Conservation (phyloP, 2,797 vertebrate species). For the Leptodactylus fallax region DNA sequence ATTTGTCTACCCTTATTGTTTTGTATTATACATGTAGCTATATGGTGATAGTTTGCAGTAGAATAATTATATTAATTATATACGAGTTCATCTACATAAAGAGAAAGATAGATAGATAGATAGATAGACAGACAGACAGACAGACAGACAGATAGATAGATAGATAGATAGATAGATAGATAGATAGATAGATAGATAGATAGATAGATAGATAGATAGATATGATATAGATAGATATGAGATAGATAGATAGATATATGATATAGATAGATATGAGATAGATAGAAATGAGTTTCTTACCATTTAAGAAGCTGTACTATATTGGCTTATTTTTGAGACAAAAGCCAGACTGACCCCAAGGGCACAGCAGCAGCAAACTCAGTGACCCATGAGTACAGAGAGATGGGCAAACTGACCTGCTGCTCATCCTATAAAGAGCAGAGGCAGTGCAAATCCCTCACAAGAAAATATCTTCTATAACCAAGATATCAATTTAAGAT, state of each 20-base stretch:
- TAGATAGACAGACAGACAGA: too few species aligned
- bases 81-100: neutral
- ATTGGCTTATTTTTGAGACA: too few species aligned
- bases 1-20: neutral
- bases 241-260: neutral
- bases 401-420: neutral
- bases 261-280: too few species aligned
- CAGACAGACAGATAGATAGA: too few species aligned
- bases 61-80: neutral
- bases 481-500: neutral
- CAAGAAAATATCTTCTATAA: neutral
- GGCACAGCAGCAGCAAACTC: too few species aligned
- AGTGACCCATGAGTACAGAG: constrained; percentile 1
- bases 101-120: too few species aligned
- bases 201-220: neutral
- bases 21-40: neutral
- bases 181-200: too few species aligned
- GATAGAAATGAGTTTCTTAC: too few species aligned
- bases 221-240: neutral
- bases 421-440: neutral
- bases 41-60: neutral
- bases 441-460: neutral
- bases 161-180: too few species aligned
- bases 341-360: too few species aligned
- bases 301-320: too few species aligned